Conservation (phyloP, 1,140 invertebrate species). For the Cotesia chilonis region DNA sequence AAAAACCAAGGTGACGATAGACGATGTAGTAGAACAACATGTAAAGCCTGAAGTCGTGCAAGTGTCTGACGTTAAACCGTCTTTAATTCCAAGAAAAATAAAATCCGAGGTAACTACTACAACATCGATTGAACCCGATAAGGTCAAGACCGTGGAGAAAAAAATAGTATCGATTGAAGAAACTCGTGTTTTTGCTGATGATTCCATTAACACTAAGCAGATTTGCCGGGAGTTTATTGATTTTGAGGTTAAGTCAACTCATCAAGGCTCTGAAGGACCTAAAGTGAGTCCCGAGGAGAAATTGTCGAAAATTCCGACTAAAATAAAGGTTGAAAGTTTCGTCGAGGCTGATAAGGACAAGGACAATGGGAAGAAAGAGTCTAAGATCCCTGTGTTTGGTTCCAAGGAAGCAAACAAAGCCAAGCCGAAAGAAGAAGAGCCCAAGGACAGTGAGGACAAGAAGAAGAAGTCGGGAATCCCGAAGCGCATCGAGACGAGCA, state of each 20-base stretch:
- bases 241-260: constrained; percentile 6
- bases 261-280: not conserved
- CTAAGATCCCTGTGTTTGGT: constrained; percentile 30
- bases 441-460: not conserved
- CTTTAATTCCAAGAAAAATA: constrained; percentile 35
- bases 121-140: constrained; percentile 6
- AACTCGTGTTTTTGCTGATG: constrained; percentile 2
- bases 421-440: not conserved
- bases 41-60: constrained; percentile 12
- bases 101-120: constrained; percentile 17
- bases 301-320: constrained; percentile 22
- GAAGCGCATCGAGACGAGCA: constrained; percentile 41
- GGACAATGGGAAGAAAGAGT: constrained; percentile 29
- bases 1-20: not conserved
- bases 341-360: constrained; percentile 35
- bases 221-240: constrained; percentile 15
- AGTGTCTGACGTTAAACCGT: constrained; percentile 19
- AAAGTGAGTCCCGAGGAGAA: not conserved
- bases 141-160: constrained; percentile 17
- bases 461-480: constrained; percentile 50
- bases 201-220: constrained; percentile 30
- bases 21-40: not conserved
- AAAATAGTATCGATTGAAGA: not conserved
- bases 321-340: constrained; percentile 8
- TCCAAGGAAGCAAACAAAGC: not conserved